These are phyloP conservation scores for Zaprionus bogoriensis DNA, from an alignment of 2,888 invertebrate species.

Conservation along the genomic window DNA sequence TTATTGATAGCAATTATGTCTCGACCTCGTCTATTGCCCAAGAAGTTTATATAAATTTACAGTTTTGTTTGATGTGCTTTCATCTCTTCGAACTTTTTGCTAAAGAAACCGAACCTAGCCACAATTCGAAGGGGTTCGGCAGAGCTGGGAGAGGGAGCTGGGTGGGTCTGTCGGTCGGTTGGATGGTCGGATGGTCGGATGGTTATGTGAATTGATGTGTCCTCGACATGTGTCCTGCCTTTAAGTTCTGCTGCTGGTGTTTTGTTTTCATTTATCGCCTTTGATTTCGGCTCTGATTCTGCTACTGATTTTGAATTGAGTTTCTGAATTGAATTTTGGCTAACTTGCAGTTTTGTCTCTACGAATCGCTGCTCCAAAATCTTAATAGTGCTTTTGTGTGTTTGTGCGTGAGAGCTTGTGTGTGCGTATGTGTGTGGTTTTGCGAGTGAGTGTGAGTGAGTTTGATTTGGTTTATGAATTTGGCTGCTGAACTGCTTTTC, in stretches of 20 bases:
- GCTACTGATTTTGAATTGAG: conserved; percentile 33
- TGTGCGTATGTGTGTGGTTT: neutral
- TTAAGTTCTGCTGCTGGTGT: conserved; percentile 58
- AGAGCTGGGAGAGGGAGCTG: neutral
- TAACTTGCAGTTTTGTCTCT: conserved; percentile 34
- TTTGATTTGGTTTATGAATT: conserved; percentile 38
- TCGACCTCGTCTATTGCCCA: conserved; percentile 76
- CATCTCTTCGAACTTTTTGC: conserved; percentile 65
- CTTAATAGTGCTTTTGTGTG: conserved; percentile 34
- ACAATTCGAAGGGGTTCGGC: conserved; percentile 59
- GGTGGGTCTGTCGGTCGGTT: neutral
- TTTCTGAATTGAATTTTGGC: conserved; percentile 37
- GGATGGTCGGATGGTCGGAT: neutral
- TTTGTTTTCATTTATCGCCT: conserved; percentile 51
- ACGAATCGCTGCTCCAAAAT: conserved; percentile 40
- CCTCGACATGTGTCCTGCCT: conserved; percentile 26
- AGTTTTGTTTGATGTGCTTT: conserved; percentile 76
- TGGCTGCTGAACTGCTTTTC: conserved; percentile 56
- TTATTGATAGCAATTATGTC: conserved; percentile 81
- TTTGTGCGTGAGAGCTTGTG: conserved; percentile 2
- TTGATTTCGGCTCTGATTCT: conserved; percentile 54
- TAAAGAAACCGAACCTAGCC: conserved; percentile 74
- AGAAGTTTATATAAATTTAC: conserved; percentile 66
- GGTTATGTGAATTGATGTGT: neutral
- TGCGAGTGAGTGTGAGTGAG: conserved; percentile 2